Base-by-base conservation (phyloP, 2,888 invertebrate species). In the Cotesia congregata region DNA sequence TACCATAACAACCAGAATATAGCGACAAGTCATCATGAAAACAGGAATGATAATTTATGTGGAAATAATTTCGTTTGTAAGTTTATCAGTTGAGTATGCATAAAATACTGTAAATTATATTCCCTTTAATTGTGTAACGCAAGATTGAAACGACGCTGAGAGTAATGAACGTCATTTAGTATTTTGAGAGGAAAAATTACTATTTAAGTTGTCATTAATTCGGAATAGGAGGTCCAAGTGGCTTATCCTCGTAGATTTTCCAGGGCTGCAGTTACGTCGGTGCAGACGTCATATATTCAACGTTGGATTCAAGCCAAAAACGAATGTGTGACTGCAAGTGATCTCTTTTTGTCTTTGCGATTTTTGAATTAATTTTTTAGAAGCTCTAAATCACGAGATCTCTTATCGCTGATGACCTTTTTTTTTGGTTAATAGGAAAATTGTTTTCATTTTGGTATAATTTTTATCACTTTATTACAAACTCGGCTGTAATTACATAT, bases 251-350 rank as follows among this genome's bases (percentile, higher is more conserved):
- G 69, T 62, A 38, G 68, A 62, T 69, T 64, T 61, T 64, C 12
- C 61, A 67, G 75, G n/a, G 68, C 71, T 17, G 62, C 67, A 77
- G 80, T 80, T 80, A 82, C 78, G 81, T 82, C 82, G 76, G 77
- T 81, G 82, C 82, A 82, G 82, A 81, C 77, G 70, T 80, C 81
- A 79, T 82, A 81, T 78, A 80, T 82, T 79, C 77, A 68, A 73
- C 15, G 67, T 74, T 82, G 82, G 82, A 79, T 68, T 68, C 15
- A 1, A 17, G 81, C 82, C 82, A 82, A 76, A n/a, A 40, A 20
- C 12, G 15, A 15, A 69, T 72, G 15, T 67, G 67, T 38, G 39
- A 15, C 17, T 60, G 61, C 75, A 72, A 74, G 75, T 78, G 81
- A 67, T 65, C 65, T 65, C 38, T 30, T 65, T 65, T 65, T 65